A percentile compares a stretch with the other conserved stretches of the same genome.
phyloP scores from a whole-genome alignment of 2,113 vertebrate species.

The Apeltes quadracus region DNA sequence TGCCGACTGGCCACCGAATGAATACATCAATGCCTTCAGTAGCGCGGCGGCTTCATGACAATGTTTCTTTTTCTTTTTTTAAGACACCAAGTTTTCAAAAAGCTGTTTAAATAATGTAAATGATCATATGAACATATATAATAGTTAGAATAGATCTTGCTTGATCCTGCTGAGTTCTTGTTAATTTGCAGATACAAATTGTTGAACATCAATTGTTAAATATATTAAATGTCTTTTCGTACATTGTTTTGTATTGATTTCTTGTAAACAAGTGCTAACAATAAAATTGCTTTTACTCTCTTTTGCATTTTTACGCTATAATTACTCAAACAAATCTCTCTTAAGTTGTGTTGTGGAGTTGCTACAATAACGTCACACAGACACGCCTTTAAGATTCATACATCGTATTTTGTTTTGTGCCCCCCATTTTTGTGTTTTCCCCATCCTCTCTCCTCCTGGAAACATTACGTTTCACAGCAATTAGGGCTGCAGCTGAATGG shows the following conservation, averaged over 20 bases:
- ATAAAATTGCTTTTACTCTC: slow-evolving; percentile 6
- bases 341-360: too few species aligned
- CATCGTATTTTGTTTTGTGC: background rate
- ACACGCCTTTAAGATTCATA: background rate
- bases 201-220: slow-evolving; percentile 2
- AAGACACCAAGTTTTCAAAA: slow-evolving; percentile 3
- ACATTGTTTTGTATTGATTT: slow-evolving; percentile 11
- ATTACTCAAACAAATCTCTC: too few species aligned
- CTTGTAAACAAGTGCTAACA: slow-evolving; percentile 19
- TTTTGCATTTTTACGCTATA: background rate
- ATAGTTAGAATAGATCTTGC: background rate
- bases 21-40: background rate
- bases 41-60: slow-evolving; percentile 23
- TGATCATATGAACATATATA: background rate
- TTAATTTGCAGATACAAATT: slow-evolving; percentile 2
- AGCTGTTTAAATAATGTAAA: slow-evolving; percentile 39
- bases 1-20: background rate
- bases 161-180: too few species aligned
- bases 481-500: background rate
- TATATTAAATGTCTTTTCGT: slow-evolving; percentile 19
- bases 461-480: background rate
- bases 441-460: background rate
- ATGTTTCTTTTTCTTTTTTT: slow-evolving; percentile 12
- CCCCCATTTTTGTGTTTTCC: background rate
- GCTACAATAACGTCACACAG: background rate